Conservation (phyloP, 2,888 invertebrate species). For the Daptonema setosum region DNA sequence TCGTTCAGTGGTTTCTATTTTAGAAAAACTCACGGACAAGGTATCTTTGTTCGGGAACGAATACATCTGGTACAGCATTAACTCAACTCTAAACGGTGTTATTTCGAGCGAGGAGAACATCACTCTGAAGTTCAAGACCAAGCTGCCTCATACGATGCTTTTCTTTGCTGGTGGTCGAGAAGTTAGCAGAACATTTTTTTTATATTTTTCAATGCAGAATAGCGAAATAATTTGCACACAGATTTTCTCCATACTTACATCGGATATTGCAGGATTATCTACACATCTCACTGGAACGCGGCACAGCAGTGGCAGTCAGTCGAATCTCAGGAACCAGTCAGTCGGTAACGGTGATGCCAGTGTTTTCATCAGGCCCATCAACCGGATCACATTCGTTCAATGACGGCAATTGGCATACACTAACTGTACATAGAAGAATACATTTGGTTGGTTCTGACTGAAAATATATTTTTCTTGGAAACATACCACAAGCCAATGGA, state of each 20-base stretch:
- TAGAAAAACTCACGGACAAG: slow-evolving; percentile 78
- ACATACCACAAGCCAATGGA: no score
- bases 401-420: slow-evolving; percentile 86
- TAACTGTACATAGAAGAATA: slow-evolving; percentile 64
- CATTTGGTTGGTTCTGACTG: slow-evolving; percentile 57
- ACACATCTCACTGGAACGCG: slow-evolving; percentile 65
- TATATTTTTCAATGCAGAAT: not conserved
- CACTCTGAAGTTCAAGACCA: slow-evolving; percentile 70
- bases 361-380: slow-evolving; percentile 40
- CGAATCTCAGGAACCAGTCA: slow-evolving; percentile 44
- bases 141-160: slow-evolving; percentile 65
- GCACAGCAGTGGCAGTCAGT: slow-evolving; percentile 65
- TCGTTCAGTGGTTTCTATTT: no score
- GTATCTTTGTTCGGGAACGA: slow-evolving; percentile 76
- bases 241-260: no score
- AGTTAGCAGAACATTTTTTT: not conserved
- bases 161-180: slow-evolving; percentile 54
- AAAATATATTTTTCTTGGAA: no score
- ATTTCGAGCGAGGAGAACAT: slow-evolving; percentile 73
- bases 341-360: slow-evolving; percentile 39
- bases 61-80: slow-evolving; percentile 70
- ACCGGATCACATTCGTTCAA: slow-evolving; percentile 45
- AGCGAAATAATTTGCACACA: not conserved
- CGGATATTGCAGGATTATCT: slow-evolving; percentile 56
- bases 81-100: slow-evolving; percentile 55